These are phyloP conservation scores for Gambusia affinis DNA, from an alignment of 2,113 vertebrate species.

Conservation along the genomic window DNA sequence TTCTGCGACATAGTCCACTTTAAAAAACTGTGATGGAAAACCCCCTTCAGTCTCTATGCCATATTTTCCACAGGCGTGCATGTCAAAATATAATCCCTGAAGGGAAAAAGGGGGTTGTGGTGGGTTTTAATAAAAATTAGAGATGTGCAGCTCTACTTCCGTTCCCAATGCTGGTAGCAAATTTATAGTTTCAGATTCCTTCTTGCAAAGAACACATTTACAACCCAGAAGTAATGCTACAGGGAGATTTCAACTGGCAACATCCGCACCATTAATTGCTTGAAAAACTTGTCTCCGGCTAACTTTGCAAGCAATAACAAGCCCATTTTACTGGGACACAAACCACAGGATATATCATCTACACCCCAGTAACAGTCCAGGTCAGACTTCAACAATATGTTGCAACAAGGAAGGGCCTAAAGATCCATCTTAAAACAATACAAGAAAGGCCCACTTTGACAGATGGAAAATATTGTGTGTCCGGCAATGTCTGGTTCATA, in stretches of 20 bases:
- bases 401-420: too few species aligned
- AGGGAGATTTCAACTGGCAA: neutral
- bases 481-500: too few species aligned
- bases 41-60: conserved; percentile 35
- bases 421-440: too few species aligned
- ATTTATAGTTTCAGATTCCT: neutral
- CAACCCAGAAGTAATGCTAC: neutral
- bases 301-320: neutral
- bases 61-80: conserved; percentile 57
- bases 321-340: too few species aligned
- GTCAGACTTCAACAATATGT: too few species aligned
- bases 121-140: conserved; percentile 43
- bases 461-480: too few species aligned
- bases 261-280: neutral
- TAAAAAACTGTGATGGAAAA: conserved; percentile 66
- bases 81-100: conserved; percentile 44
- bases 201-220: too few species aligned
- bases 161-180: neutral
- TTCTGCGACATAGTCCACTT: conserved; percentile 57
- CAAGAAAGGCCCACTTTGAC: too few species aligned
- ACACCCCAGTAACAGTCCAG: too few species aligned
- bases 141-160: neutral
- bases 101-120: conserved; percentile 33
- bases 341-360: neutral
- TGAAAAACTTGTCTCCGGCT: too few species aligned